phyloP scores from a whole-genome alignment of 2,797 vertebrate species.

The Pantherophis vulpinus region DNA sequence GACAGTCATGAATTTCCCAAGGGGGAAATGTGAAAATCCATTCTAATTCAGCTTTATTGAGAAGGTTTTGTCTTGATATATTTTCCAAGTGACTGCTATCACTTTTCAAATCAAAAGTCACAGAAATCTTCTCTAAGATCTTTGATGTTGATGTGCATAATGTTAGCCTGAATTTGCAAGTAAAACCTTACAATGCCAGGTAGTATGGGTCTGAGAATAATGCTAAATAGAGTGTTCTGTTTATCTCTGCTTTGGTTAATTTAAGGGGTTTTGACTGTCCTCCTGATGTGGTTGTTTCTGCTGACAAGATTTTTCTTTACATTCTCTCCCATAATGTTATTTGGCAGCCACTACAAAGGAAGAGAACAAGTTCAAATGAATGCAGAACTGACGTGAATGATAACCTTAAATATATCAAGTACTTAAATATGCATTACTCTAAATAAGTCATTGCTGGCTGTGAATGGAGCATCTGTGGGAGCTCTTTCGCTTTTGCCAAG shows the following conservation, averaged over 20 bases:
- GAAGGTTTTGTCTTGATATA: not conserved
- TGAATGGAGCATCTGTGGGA: not conserved
- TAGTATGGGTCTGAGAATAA: not conserved
- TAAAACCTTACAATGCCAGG: not conserved
- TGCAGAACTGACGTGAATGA: not conserved
- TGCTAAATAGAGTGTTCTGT: not conserved
- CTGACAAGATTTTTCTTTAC: slow-evolving; percentile 20
- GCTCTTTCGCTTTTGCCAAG: not conserved
- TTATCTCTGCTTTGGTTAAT: not conserved
- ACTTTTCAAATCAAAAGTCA: not conserved
- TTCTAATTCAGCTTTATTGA: not conserved
- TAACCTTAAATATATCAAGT: slow-evolving; percentile 2
- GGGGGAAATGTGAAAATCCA: not conserved
- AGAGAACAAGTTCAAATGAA: slow-evolving; percentile 17
- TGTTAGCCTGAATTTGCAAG: not conserved
- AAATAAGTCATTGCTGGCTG: not conserved
- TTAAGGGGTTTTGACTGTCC: not conserved
- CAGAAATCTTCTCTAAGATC: not conserved
- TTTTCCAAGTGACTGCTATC: not conserved
- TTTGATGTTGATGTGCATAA: not conserved
- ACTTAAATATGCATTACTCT: not conserved
- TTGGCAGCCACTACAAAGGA: slow-evolving; percentile 25
- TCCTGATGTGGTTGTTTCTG: slow-evolving; percentile 10
- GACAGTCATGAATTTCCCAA: not conserved
- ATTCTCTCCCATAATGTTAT: not conserved